Base-by-base conservation (phyloP, 2,888 invertebrate species). In the Ormyrus rosae region DNA sequence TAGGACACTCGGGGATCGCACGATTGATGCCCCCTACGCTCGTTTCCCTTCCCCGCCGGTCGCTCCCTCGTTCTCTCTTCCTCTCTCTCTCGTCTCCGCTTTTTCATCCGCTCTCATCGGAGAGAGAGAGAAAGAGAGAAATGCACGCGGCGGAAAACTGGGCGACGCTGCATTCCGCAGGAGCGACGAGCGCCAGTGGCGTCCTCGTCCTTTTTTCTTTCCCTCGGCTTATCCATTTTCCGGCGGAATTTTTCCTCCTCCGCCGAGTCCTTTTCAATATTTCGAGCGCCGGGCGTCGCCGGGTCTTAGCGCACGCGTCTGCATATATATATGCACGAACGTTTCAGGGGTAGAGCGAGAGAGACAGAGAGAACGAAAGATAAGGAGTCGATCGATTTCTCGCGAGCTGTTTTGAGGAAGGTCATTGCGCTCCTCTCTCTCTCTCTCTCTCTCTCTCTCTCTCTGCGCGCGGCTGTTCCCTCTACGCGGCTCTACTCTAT, bases 371-470 rank as follows among this genome's bases (percentile, higher is more conserved):
- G 63, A 9, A 53, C 53, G 48, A n/a, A 74, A 70, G 78, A 81
- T 81, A 81, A 81, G 76, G 76, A 75, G 78, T 69, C 78, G 81
- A 81, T 81, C 81, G 81, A 81, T 81, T 81, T 71, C 75, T 71
- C 78, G 71, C 67, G 78, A 19, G 69, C 77, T 75, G 82, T 77
- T 82, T 82, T 82, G 77, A 82, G 78, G 78, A 82, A 82, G 82
- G 82, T 82, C 82, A 80, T 82, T 80, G 80, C 80, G 77, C 82
- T 75, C 34, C 34, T 34, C 34, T 34, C 34, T 34, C 34, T 34
- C 34, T 34, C 34, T 34, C 34, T 34, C 34, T 34, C 34, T 34
- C 34, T 34, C 34, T 34, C 34, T 3, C 34, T 34, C 34, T 34
- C 34, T 34, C 82, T 67, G n/a, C 70, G 51, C 55, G 51, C 61